Evolutionary conservation across 2,113 vertebrate genomes (phyloP), one percentile per base, ranked within the genome.

Genomic region (Myodes glareolus): DNA sequence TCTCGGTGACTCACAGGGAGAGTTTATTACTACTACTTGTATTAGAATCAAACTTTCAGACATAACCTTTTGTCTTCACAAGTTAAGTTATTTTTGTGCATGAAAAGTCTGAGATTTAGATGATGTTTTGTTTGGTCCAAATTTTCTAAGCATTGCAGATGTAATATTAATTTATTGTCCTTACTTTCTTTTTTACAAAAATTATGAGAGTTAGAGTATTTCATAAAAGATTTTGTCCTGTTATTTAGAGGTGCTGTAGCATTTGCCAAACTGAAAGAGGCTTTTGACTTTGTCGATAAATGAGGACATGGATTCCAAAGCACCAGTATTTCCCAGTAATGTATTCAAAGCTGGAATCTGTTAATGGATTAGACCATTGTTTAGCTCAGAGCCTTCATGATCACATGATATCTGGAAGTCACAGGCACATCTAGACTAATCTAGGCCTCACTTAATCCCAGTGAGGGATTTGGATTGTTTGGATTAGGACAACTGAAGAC

Each of bases 91-190:
- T 63, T 70, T 92, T 76, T 87, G 19, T 33, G 65, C 36, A 61
- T 25, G 45, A 19, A 76, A 85, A 55, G 4, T 93, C 45, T 80
- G 50, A 85, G 67, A 87, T 72, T 82, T 68, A 93, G 25, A 80
- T 82, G 86, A 52, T 67, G 61, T 78, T 85, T 33, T 92, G 12
- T 94, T 92, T 39, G 27, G 4, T 39, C 23, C 39, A 45, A 7
- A 7, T 94, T 96, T 95, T 96, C 73, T 90, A 61, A 86, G 95
- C 88, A 81, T 87, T 92, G 42, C 9, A 90, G 68, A 94, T 97
- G 86, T 1, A 89, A 97, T 31, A 72, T 89, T 89, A 95, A 21
- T 90, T 93, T 67, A 39, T 58, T 9, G 5, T 27, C n/a, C 47
- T 87, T 91, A n/a, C 13, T 23, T 63, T 65, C 6, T 92, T 94